Base-by-base conservation (phyloP, 2,888 invertebrate genomes). In the Pocota personata region DNA sequence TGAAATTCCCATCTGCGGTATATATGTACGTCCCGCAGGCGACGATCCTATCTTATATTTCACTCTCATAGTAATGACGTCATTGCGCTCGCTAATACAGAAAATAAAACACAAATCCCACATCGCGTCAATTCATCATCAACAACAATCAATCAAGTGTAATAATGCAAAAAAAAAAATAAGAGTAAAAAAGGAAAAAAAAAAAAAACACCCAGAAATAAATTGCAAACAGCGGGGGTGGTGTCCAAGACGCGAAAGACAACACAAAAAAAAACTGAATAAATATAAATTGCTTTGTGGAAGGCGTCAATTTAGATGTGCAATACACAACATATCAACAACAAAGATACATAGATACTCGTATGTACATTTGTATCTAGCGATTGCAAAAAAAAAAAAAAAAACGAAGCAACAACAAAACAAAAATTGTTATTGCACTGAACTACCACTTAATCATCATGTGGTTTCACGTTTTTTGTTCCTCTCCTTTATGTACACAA, bases 291-390 rank as follows among this genome's bases (percentile, higher is more conserved):
- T 50, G 58, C 46, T 62, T 76, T 67, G 67, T 48, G 37, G 76
- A 76, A 76, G 75, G 82, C 76, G 76, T 82, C 82, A 76, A 82
- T 75, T 82, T 60, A 82, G 60, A 82, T 76, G 67, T 82, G 67
- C 69, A 55, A 55, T 48, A 72, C 37, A 52, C 52, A 32, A 35
- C 43, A 32, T 52, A 58, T 37, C 24, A 71, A 30, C 19, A 52
- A 19, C 19, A 71, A 14, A 58, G 4, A 50, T 21, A 73, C 14
- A 71, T n/a, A 43, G 10, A 27, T 57, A n/a, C n/a, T n/a, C n/a
- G n/a, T n/a, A n/a, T n/a, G n/a, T n/a, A 67, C 27, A 58, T 66
- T 16, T 67, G 43, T 80, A 40, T 82, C 46, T 76, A 69, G 55
- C 62, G 46, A 57, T 67, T 67, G 75, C 60, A 52, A 60, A 52